These are phyloP conservation scores for Bujurquina vittata DNA, from an alignment of 2,113 vertebrate species.

Conservation along the genomic window DNA sequence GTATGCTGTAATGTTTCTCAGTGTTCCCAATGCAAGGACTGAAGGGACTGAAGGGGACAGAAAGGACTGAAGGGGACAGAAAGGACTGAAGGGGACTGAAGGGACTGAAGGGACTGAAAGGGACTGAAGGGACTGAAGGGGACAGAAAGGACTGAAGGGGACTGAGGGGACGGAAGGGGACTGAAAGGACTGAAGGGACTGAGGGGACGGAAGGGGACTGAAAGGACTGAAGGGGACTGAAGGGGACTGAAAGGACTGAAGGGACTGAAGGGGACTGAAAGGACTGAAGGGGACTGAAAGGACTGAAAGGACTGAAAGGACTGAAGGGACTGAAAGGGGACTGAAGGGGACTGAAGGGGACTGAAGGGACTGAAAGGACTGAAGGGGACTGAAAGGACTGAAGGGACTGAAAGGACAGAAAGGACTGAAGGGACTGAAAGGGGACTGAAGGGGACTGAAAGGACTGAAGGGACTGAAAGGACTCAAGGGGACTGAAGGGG, in stretches of 20 bases:
- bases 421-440: background rate
- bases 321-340: no score
- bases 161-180: no score
- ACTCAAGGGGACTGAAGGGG: background rate
- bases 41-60: no score
- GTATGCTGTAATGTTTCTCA: background rate
- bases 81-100: background rate
- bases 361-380: no score
- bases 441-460: no score
- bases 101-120: background rate
- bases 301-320: no score
- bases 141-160: no score
- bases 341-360: background rate
- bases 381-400: no score
- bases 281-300: background rate
- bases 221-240: background rate
- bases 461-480: background rate
- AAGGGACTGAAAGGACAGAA: background rate
- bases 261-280: no score
- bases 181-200: background rate
- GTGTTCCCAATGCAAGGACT: background rate
- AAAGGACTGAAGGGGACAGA: background rate
- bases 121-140: background rate
- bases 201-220: no score
- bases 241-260: background rate